A percentile compares a stretch with the other conserved stretches of the same genome.
Conservation (phyloP, 2,113 vertebrate species). For the Laticauda colubrina region DNA sequence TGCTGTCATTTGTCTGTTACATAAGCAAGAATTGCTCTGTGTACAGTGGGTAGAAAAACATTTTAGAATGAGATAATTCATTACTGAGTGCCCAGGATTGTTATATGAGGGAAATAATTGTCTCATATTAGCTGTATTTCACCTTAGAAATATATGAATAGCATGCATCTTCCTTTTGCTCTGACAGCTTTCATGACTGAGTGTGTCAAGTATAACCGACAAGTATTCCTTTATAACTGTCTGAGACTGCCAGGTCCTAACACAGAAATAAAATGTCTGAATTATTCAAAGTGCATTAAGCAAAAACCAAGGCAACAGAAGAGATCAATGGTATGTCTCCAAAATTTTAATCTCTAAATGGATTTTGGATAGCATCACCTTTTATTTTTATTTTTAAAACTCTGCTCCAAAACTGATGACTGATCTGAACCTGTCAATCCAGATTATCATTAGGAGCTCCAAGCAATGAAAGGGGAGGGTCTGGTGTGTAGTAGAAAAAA, state of each 20-base stretch:
- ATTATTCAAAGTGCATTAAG: not conserved
- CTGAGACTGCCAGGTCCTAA: not conserved
- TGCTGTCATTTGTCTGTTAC: not conserved
- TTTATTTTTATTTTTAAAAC: not conserved
- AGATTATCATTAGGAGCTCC: not conserved
- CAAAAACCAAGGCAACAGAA: not conserved
- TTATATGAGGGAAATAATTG: not conserved
- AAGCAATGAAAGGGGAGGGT: not conserved
- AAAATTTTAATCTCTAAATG: not conserved
- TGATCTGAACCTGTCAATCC: not conserved
- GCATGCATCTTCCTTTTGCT: not conserved
- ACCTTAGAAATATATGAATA: not conserved
- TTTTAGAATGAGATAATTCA: not conserved
- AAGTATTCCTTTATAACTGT: not conserved
- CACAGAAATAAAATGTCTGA: not conserved
- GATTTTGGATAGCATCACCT: no score
- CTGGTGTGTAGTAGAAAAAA: not conserved
- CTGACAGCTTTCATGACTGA: not conserved
- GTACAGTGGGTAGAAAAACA: not conserved
- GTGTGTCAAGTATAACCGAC: not conserved
- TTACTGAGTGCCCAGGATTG: not conserved
- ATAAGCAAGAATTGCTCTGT: not conserved
- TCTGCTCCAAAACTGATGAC: not conserved
- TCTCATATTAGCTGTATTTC: not conserved
- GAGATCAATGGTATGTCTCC: not conserved